Percentiles rank a stretch among this genome's conserved stretches.
phyloP scores from a whole-genome alignment of 2,113 vertebrate genomes.

The Donacobius atricapilla region DNA sequence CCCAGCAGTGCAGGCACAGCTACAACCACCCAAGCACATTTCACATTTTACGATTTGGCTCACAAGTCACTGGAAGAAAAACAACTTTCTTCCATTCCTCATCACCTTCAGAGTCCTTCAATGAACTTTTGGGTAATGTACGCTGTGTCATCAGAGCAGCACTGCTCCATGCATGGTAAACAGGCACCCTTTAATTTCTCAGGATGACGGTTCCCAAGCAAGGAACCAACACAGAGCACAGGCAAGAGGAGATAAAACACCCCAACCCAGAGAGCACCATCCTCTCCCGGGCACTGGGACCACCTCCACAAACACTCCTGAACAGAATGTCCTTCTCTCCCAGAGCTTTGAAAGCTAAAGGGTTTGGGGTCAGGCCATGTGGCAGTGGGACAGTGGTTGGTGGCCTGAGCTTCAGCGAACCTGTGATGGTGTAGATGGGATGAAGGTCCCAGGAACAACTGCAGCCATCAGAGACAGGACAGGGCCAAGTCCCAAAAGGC shows the following conservation, averaged over 20 bases:
- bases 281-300: background rate
- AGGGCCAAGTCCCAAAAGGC: background rate
- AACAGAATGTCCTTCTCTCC: background rate
- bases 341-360: background rate
- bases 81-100: background rate
- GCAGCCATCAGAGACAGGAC: background rate
- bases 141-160: background rate
- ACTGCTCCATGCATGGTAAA: background rate
- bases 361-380: background rate
- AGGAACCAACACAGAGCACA: background rate
- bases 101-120: background rate
- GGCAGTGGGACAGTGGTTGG: background rate
- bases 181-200: background rate
- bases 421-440: background rate
- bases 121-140: constrained; percentile 24
- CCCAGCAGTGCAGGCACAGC: background rate
- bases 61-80: background rate
- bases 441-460: background rate
- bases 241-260: background rate
- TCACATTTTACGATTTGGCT: background rate
- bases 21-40: background rate
- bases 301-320: background rate
- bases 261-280: accelerated
- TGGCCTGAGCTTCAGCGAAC: background rate
- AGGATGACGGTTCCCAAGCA: background rate